These are phyloP conservation scores for Antedon mediterranea DNA, from an alignment of 53 echinoderm and acorn worm species.

Conservation along the genomic window DNA sequence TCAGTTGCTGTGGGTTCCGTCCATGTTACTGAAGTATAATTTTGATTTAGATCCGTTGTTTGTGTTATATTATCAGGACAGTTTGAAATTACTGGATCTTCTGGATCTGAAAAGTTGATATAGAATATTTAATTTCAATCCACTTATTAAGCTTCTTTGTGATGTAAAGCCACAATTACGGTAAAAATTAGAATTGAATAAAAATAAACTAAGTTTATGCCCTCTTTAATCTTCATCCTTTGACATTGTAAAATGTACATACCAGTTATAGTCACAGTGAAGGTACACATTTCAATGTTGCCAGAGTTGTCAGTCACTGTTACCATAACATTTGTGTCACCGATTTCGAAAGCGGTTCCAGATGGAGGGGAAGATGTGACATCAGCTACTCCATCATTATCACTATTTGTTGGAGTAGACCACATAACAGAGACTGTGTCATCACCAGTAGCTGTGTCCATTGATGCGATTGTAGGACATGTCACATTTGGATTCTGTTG, in stretches of 20 bases:
- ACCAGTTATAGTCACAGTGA: slow-evolving; percentile 20
- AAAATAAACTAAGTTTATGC: too few species aligned
- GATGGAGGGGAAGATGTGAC: neutral
- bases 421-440: neutral
- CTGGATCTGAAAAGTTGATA: neutral
- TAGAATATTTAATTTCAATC: too few species aligned
- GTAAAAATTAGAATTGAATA: too few species aligned
- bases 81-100: neutral
- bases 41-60: neutral
- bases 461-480: neutral
- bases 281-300: slow-evolving; percentile 6
- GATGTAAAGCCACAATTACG: too few species aligned
- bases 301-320: slow-evolving; percentile 9
- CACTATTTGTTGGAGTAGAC: neutral
- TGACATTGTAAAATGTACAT: too few species aligned
- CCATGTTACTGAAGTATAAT: neutral
- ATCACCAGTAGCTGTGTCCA: neutral
- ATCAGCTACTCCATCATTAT: neutral
- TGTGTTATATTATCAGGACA: neutral
- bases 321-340: neutral
- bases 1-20: slow-evolving; percentile 8
- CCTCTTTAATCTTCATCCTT: too few species aligned
- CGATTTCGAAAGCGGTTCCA: neutral
- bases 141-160: too few species aligned
- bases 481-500: neutral